These are phyloP conservation scores for Pogonomyrmex barbatus DNA, from an alignment of 1,140 invertebrate species.

Conservation along the genomic window DNA sequence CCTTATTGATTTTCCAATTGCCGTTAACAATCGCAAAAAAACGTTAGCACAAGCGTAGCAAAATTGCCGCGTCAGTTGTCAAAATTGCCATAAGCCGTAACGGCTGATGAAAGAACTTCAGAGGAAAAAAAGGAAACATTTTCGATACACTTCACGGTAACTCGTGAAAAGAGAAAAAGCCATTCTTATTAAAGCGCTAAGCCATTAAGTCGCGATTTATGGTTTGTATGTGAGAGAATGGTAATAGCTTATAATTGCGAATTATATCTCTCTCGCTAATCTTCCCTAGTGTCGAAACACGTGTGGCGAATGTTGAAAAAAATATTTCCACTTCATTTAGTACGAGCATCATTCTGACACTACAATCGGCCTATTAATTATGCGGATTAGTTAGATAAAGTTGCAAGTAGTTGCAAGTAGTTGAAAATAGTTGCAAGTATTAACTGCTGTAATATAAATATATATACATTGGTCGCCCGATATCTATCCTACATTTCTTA, in stretches of 20 bases:
- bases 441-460: background rate
- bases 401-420: too few species aligned
- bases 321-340: constrained; percentile 25
- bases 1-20: constrained; percentile 25
- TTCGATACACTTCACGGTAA: background rate
- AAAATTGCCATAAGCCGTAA: background rate
- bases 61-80: background rate
- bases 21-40: background rate
- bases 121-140: background rate
- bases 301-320: background rate
- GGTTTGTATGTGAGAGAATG: background rate
- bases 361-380: constrained; percentile 19
- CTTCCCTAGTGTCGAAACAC: background rate
- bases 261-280: constrained; percentile 15
- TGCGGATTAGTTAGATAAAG: background rate
- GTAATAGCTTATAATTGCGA: constrained; percentile 7
- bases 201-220: background rate
- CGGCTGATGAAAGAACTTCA: background rate
- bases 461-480: background rate
- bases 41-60: background rate
- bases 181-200: background rate
- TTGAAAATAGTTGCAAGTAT: too few species aligned
- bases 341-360: constrained; percentile 14
- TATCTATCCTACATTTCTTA: background rate
- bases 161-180: background rate